Conservation (phyloP, 2,797 vertebrate genomes). For the Decapterus maruadsi region DNA sequence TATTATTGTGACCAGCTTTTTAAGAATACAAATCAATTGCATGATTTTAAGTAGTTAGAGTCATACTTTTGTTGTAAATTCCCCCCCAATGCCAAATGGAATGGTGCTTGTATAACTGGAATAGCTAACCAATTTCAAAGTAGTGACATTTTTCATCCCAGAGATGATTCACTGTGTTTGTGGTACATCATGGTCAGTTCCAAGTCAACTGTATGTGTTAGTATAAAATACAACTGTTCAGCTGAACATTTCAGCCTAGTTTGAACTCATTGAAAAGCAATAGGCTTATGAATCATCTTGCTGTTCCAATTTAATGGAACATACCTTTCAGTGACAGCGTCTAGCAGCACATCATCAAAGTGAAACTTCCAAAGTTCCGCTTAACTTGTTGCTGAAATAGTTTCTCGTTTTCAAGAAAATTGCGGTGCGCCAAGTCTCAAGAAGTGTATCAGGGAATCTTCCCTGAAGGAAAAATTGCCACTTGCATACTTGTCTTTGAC, state of each 20-base stretch:
- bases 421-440: conserved; percentile 80
- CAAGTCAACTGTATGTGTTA: conserved; percentile 75
- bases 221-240: conserved; percentile 71
- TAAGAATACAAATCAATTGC: conserved; percentile 86
- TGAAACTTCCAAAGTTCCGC: conserved; percentile 86
- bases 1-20: conserved; percentile 86
- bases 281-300: conserved; percentile 79
- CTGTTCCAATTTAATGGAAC: conserved; percentile 85
- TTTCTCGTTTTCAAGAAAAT: conserved; percentile 86
- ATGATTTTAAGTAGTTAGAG: conserved; percentile 83
- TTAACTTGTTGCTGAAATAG: conserved; percentile 87
- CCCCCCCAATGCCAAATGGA: conserved; percentile 75
- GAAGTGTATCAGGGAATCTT: conserved; percentile 86
- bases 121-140: conserved; percentile 76
- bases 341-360: conserved; percentile 83
- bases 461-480: conserved; percentile 86
- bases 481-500: conserved; percentile 88
- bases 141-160: conserved; percentile 58
- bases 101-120: conserved; percentile 65
- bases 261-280: conserved; percentile 81
- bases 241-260: conserved; percentile 72
- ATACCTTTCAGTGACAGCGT: conserved; percentile 80
- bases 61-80: conserved; percentile 78
- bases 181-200: conserved; percentile 71
- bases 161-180: conserved; percentile 74